A percentile compares a stretch with the other conserved stretches of the same genome.
phyloP scores from a whole-genome alignment of 2,797 vertebrate genomes.

The Emys orbicularis region DNA sequence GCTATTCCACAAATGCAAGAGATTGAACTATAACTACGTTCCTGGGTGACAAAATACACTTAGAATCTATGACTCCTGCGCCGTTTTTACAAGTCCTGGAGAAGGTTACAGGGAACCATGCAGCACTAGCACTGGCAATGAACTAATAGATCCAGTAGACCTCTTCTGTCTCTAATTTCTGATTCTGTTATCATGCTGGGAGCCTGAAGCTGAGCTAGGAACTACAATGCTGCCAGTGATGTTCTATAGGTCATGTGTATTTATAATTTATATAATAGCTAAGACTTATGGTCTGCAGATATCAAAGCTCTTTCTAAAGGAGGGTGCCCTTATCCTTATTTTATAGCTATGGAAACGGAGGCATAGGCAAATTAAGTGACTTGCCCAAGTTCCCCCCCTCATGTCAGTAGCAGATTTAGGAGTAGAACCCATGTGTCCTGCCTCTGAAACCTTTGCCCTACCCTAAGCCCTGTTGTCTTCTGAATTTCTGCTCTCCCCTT shows the following conservation, averaged over 20 bases:
- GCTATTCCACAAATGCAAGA: neutral
- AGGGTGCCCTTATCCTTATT: neutral
- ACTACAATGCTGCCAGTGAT: neutral
- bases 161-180: neutral
- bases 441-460: neutral
- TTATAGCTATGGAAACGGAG: neutral
- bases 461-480: neutral
- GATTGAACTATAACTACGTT: neutral
- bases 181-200: neutral
- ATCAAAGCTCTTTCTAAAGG: neutral
- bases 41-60: neutral
- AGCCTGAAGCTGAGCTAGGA: no score
- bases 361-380: neutral
- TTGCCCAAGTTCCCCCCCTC: neutral
- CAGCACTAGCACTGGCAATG: neutral
- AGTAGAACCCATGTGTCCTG: neutral
- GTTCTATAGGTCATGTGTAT: neutral
- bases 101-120: neutral
- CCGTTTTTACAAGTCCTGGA: neutral
- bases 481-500: neutral
- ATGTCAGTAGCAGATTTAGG: neutral
- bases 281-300: neutral
- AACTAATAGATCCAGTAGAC: neutral
- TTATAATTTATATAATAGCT: rapidly evolving
- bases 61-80: neutral